Conservation (phyloP, 2,797 vertebrate genomes). For the Galago senegalensis region DNA sequence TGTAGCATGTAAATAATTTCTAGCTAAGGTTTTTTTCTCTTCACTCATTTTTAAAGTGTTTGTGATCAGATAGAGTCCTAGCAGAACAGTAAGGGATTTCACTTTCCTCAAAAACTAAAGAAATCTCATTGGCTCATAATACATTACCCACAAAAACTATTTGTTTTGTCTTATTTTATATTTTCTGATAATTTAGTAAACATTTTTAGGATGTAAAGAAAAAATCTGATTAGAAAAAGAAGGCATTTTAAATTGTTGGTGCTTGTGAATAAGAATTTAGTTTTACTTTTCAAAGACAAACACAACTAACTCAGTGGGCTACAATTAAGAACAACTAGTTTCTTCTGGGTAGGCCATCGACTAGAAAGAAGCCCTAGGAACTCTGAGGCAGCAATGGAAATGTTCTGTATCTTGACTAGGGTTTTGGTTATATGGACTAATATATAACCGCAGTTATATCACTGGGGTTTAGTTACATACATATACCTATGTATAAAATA, state of each 20-base stretch:
- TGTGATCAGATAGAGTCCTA: neutral
- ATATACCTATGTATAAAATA: too few relatives aligned
- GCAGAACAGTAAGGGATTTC: neutral
- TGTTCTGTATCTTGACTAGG: neutral
- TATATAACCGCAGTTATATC: too few relatives aligned
- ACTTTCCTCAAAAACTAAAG: neutral
- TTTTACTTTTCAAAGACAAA: slow-evolving; percentile 27
- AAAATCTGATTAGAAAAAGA: neutral
- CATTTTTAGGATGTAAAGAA: neutral
- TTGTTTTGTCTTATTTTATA: neutral
- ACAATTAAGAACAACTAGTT: neutral
- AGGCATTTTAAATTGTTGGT: slow-evolving; percentile 43
- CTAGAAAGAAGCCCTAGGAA: neutral
- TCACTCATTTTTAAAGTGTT: neutral
- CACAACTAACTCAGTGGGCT: neutral
- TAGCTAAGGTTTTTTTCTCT: neutral
- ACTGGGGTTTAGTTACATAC: too few relatives aligned
- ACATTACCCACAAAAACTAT: neutral
- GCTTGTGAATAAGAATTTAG: slow-evolving; percentile 43
- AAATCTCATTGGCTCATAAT: neutral
- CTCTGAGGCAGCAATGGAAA: neutral
- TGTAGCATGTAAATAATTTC: neutral
- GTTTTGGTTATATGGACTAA: neutral
- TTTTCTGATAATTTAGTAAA: neutral
- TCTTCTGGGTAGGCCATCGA: neutral